Evolutionary conservation across 2,113 vertebrate species (phyloP), one percentile per base, ranked within the genome.

Genomic region (Panthera uncia): DNA sequence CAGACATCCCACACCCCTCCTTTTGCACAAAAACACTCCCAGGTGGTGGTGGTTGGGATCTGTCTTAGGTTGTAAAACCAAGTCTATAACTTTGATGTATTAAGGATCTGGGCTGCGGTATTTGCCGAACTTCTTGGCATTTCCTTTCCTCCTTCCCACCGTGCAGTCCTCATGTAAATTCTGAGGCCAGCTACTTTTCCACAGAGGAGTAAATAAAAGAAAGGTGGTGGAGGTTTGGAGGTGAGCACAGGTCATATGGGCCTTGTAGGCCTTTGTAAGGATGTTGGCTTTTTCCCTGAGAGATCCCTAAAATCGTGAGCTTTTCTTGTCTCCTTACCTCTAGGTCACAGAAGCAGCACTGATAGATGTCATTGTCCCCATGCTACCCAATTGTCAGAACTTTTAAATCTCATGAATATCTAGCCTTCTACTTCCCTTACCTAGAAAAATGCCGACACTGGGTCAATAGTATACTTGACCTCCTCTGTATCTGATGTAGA

Each of bases 11-110:
- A 33, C 12, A 8, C 29, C 4, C 18, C 15, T 68, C 13, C 52
- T 68, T 57, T 55, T 18, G 18, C 15, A 31, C 15, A 84, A 50
- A 78, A n/a, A 61, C 10, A 8, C 52, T 89, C 63, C 79, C 9
- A 18, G 41, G 16, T 1, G 33, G 36, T 27, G 27, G 73, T 1
- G 5, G 13, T 31, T 4, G 7, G 36, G 8, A 5, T 0, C 0
- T 11, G 9, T 33, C 21, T 41, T 74, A 4, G 55, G 36, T 83
- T 23, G 15, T 65, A 41, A 76, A 89, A 79, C 48, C 78, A 83
- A 86, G 55, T 18, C 65, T 89, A 12, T 11, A 38, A 15, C 16
- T 61, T 57, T 68, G 33, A 36, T 11, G 21, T 76, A 33, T 85
- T 85, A 55, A 83, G 76, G 50, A n/a, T 23, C 4, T 86, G 65